phyloP scores from a whole-genome alignment of 92 coral and sea anemone species.

The Heteractis magnifica region DNA sequence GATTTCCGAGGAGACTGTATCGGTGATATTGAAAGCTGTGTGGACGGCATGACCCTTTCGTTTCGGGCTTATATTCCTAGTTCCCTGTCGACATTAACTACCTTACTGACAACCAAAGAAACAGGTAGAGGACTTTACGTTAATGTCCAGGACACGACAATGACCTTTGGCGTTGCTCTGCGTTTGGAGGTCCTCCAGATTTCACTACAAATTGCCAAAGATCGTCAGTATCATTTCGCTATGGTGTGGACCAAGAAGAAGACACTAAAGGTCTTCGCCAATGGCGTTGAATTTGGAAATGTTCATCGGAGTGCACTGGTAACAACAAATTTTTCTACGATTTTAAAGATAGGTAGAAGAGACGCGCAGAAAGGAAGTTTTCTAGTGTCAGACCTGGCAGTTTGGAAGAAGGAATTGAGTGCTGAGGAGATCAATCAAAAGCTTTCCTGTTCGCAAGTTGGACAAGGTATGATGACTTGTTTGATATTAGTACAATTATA shows the following conservation, averaged over 20 bases:
- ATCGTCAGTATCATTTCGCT: constrained; percentile 27
- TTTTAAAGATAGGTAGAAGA: neutral
- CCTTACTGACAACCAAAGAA: constrained; percentile 22
- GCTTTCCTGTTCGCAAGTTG: constrained; percentile 41
- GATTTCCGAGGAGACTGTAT: constrained; percentile 57
- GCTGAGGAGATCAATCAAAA: neutral
- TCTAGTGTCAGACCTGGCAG: constrained; percentile 20
- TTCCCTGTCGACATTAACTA: neutral
- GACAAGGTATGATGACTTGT: constrained; percentile 28
- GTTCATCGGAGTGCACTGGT: neutral
- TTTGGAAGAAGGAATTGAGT: constrained; percentile 48
- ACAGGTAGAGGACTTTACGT: constrained; percentile 8
- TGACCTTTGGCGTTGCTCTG: neutral
- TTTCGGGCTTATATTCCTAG: constrained; percentile 44
- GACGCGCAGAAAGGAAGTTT: neutral
- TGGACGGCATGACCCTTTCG: constrained; percentile 53
- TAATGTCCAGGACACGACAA: neutral
- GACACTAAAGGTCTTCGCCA: neutral
- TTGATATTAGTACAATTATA: neutral
- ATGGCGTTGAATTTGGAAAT: neutral
- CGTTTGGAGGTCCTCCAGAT: neutral
- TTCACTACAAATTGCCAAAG: neutral
- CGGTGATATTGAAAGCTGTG: constrained; percentile 50
- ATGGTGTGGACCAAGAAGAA: constrained; percentile 32
- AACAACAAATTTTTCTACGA: neutral